These are phyloP conservation scores for Sebastes nivosus DNA, from an alignment of 2,797 vertebrate species.

Conservation along the genomic window DNA sequence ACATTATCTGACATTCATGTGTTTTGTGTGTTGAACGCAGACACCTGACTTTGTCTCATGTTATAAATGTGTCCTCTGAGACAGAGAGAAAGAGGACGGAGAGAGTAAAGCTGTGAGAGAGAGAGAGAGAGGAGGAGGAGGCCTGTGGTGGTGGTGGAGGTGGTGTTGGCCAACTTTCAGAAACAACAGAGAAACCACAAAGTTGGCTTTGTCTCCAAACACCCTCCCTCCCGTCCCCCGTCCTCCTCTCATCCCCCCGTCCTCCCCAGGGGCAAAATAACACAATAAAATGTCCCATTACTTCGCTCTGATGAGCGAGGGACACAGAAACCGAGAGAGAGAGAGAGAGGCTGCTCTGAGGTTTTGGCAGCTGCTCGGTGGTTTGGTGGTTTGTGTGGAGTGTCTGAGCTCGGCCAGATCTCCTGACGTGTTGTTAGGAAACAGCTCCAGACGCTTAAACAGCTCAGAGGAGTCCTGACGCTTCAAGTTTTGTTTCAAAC, in stretches of 20 bases:
- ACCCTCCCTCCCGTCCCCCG: neutral
- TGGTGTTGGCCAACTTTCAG: conserved; percentile 77
- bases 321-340: neutral
- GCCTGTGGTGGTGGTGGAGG: conserved; percentile 54
- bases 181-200: conserved; percentile 77
- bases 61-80: neutral
- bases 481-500: conserved; percentile 16
- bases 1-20: neutral
- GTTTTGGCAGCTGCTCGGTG: conserved; percentile 32
- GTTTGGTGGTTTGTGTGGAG: conserved; percentile 38
- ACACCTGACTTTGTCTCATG: neutral
- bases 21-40: neutral
- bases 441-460: conserved; percentile 26
- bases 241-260: neutral
- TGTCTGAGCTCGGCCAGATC: conserved; percentile 13
- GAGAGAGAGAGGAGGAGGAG: conserved; percentile 27
- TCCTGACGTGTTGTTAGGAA: conserved; percentile 49
- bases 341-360: neutral
- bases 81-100: neutral
- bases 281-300: conserved; percentile 62
- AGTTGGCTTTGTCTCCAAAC: conserved; percentile 80
- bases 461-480: neutral
- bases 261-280: conserved; percentile 37
- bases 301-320: conserved; percentile 27
- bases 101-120: conserved; percentile 4